These are phyloP conservation scores for Odontamblyopus lacepedii DNA, from an alignment of 2,797 vertebrate genomes.

Conservation along the genomic window DNA sequence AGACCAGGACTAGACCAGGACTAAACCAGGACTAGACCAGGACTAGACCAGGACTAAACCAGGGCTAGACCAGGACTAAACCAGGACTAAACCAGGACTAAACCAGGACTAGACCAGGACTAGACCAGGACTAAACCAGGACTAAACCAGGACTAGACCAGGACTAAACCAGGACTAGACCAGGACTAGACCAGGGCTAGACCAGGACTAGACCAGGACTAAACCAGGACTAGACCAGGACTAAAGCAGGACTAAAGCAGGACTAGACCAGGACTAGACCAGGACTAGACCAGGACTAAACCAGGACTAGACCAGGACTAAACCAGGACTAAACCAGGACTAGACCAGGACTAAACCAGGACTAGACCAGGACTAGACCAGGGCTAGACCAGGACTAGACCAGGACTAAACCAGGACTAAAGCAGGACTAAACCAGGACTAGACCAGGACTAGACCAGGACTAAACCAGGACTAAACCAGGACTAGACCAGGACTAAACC, in stretches of 20 bases:
- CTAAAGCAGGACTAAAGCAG: constrained; percentile 60
- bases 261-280: background rate
- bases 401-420: background rate
- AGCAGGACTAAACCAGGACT: too few species aligned
- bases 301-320: too few species aligned
- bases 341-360: constrained; percentile 66
- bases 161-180: too few species aligned
- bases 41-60: background rate
- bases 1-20: background rate
- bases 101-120: too few species aligned
- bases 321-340: constrained; percentile 34
- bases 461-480: background rate
- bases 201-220: too few species aligned
- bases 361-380: background rate
- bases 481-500: background rate
- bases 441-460: too few species aligned
- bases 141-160: too few species aligned
- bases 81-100: background rate
- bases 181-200: too few species aligned
- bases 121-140: too few species aligned
- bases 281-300: too few species aligned
- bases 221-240: background rate
- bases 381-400: too few species aligned
- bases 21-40: background rate
- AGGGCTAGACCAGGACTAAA: background rate